phyloP scores from a whole-genome alignment of 2,113 vertebrate genomes.

The Platanista minor region DNA sequence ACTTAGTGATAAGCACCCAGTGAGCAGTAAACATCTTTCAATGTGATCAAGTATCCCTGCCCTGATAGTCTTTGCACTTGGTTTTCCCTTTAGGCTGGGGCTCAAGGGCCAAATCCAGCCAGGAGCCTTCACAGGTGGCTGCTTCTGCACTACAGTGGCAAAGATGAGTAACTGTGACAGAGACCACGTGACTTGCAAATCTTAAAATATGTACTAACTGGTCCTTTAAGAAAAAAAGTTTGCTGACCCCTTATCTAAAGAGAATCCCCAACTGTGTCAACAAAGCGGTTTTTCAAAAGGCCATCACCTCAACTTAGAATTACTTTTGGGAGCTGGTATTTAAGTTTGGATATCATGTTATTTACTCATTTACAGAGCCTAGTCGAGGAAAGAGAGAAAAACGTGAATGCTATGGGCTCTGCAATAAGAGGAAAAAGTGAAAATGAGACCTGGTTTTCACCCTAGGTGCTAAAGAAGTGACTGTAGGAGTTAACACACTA shows the following conservation, averaged over 20 bases:
- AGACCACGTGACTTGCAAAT: background rate
- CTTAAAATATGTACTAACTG: background rate
- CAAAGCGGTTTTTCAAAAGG: background rate
- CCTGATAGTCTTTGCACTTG: background rate
- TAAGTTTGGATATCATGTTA: background rate
- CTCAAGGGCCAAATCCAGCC: background rate
- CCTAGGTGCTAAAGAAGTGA: background rate
- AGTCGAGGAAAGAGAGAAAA: background rate
- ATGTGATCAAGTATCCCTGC: background rate
- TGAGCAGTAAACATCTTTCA: background rate
- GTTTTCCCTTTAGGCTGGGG: background rate
- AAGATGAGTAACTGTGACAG: background rate
- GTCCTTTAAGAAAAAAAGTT: background rate
- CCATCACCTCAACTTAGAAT: background rate
- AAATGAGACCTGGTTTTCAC: background rate
- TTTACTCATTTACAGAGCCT: background rate
- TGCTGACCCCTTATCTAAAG: background rate
- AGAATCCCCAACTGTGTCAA: background rate
- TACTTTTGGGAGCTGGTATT: background rate
- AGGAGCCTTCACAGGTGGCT: background rate
- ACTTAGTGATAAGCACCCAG: background rate
- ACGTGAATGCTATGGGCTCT: background rate
- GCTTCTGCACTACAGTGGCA: background rate
- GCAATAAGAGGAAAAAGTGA: background rate
- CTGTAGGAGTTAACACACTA: background rate